Evolutionary conservation across 2,888 invertebrate genomes (phyloP).

Genomic region (Leptogaster cylindrica): DNA sequence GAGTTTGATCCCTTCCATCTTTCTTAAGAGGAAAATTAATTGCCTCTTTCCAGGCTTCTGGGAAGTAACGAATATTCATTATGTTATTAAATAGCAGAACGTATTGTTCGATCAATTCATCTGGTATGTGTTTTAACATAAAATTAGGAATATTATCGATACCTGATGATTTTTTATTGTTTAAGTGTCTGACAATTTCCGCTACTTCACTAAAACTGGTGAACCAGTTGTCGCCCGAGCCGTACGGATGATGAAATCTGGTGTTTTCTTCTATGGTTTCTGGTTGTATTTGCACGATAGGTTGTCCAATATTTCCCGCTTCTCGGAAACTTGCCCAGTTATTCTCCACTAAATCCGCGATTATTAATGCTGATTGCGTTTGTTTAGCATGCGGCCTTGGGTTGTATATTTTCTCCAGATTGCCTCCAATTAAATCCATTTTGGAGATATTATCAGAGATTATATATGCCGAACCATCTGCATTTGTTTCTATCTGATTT

Average conservation of each 20-base stretch:
- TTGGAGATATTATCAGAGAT: too few relatives aligned
- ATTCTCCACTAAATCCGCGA: not conserved
- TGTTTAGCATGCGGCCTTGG: not conserved
- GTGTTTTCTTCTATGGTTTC: not conserved
- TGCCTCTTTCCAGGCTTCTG: too few relatives aligned
- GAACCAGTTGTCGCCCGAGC: not conserved
- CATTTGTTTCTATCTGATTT: not conserved
- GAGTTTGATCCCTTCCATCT: too few relatives aligned
- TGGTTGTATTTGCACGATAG: not conserved
- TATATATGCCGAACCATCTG: too few relatives aligned
- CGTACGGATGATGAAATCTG: too few relatives aligned
- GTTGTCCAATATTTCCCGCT: not conserved
- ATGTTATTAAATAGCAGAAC: too few relatives aligned
- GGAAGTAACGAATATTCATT: too few relatives aligned
- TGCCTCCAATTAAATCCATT: too few relatives aligned
- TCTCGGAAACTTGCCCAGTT: not conserved
- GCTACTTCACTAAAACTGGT: not conserved
- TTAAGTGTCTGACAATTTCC: not conserved
- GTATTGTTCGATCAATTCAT: not conserved
- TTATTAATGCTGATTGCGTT: not conserved
- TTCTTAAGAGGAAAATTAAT: too few relatives aligned
- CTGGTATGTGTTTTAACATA: not conserved
- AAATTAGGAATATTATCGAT: not conserved
- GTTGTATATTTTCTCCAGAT: too few relatives aligned
- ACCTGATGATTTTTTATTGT: not conserved